phyloP scores from a whole-genome alignment of 1,140 invertebrate genomes.

The Drusus annulatus region DNA sequence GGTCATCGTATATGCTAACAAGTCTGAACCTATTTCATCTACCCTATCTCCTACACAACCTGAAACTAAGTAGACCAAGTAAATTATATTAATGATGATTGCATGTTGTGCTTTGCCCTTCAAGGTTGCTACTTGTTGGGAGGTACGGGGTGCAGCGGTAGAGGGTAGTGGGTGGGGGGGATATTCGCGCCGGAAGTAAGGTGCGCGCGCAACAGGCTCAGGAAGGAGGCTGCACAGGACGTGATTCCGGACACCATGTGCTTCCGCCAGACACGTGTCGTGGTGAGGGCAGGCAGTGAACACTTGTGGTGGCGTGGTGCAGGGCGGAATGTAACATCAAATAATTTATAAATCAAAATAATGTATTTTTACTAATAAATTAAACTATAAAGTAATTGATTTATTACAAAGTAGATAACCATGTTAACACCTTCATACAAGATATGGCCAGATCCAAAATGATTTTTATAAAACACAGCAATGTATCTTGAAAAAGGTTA shows the following conservation, averaged over 20 bases:
- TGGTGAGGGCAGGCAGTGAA: slow-evolving; percentile 9
- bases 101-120: slow-evolving; percentile 1
- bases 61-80: background rate
- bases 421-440: too few relatives aligned
- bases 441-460: too few relatives aligned
- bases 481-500: too few relatives aligned
- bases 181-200: slow-evolving; percentile 22
- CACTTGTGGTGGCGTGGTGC: slow-evolving; percentile 12
- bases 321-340: too few relatives aligned
- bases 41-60: background rate
- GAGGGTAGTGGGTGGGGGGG: background rate
- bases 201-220: slow-evolving; percentile 7
- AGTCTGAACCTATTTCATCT: background rate
- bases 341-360: too few relatives aligned
- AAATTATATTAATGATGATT: background rate
- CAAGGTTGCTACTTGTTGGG: background rate
- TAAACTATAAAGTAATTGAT: too few relatives aligned
- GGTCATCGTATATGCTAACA: too few relatives aligned
- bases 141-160: background rate
- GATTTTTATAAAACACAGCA: too few relatives aligned
- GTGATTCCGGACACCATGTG: slow-evolving; percentile 42
- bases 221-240: slow-evolving; percentile 34
- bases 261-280: slow-evolving; percentile 34
- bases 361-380: too few relatives aligned
- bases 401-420: too few relatives aligned